Percentiles rank a stretch among this genome's conserved stretches.
These are phyloP conservation scores for Gambusia yucatana DNA, from an alignment of 2,797 vertebrate genomes.

Conservation along the genomic window DNA sequence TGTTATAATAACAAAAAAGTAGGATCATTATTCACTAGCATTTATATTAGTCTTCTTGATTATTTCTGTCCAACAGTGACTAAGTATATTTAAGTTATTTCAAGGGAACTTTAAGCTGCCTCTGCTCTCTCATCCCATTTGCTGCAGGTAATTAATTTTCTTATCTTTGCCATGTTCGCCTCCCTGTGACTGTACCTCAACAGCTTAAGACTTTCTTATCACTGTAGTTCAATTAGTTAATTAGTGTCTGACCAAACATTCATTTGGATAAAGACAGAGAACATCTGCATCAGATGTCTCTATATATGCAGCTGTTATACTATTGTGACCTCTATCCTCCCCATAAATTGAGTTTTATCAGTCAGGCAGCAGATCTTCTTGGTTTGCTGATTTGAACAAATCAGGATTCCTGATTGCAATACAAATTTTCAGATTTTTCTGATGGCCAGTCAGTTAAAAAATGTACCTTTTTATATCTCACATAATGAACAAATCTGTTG, in stretches of 20 bases:
- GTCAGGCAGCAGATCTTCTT: not conserved
- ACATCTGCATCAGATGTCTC: not conserved
- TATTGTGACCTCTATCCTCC: not conserved
- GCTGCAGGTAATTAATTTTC: constrained; percentile 10
- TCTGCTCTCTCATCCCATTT: not conserved
- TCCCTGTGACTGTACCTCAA: not conserved
- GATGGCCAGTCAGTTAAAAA: not conserved
- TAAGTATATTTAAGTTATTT: not conserved
- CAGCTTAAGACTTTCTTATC: constrained; percentile 1
- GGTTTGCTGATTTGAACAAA: not conserved
- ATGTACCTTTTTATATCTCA: no score
- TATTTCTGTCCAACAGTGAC: not conserved
- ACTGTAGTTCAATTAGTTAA: constrained; percentile 6
- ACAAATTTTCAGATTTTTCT: not conserved
- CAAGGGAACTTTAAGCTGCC: not conserved
- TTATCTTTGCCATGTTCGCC: not conserved
- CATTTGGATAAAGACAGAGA: not conserved
- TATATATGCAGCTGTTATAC: not conserved
- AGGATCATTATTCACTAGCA: not conserved
- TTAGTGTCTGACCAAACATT: constrained; percentile 4
- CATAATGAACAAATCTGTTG: not conserved
- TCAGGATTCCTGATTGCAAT: not conserved
- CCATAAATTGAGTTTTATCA: no score
- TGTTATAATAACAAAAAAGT: not conserved
- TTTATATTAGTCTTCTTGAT: not conserved